These are phyloP conservation scores for Thamnophis elegans DNA, from an alignment of 2,797 vertebrate species.

Conservation along the genomic window DNA sequence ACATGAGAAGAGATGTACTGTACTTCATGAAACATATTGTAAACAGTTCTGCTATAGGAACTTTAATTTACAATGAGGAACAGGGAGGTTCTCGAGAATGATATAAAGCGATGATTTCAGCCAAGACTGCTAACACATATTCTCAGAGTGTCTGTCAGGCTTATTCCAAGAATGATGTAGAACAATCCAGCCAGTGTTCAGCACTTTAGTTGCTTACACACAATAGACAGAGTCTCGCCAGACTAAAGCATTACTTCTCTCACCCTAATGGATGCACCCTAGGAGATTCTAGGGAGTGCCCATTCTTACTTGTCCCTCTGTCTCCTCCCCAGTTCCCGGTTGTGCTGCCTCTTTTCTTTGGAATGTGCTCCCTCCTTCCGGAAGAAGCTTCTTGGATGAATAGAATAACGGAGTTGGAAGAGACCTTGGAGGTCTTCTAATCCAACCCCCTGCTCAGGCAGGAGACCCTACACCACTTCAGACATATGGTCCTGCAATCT, in stretches of 20 bases:
- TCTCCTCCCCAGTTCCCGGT: no score
- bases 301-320: no score
- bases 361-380: no score
- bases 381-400: no score
- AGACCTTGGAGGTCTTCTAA: no score
- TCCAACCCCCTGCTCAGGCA: no score
- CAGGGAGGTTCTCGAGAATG: not conserved
- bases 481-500: no score
- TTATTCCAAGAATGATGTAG: not conserved
- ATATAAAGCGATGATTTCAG: not conserved
- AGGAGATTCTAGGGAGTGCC: no score
- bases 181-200: not conserved
- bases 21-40: not conserved
- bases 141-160: not conserved
- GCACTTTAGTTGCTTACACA: not conserved
- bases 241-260: not conserved
- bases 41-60: not conserved
- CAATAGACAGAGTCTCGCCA: not conserved
- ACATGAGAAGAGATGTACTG: not conserved
- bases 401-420: no score
- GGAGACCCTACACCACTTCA: no score
- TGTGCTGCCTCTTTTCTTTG: no score
- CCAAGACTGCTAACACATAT: not conserved
- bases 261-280: not conserved
- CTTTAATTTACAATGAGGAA: not conserved